A percentile compares a stretch with the other conserved stretches of the same genome.
Evolutionary conservation across 2,113 vertebrate species (phyloP).

Genomic region (Anhinga anhinga): DNA sequence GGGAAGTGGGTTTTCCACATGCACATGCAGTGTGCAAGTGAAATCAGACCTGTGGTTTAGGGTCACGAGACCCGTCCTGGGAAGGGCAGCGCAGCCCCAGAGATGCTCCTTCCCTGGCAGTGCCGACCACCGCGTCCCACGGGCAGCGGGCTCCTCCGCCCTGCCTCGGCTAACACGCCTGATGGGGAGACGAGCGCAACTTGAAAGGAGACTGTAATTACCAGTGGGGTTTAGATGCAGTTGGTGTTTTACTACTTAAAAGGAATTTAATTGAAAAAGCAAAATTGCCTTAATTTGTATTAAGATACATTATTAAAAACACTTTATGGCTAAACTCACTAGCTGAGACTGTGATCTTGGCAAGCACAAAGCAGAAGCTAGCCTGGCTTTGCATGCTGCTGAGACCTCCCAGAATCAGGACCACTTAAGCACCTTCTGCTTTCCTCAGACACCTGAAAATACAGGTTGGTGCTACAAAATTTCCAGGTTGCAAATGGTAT

Average conservation of each 20-base stretch:
- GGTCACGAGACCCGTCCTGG: neutral
- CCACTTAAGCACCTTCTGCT: neutral
- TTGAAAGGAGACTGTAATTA: neutral
- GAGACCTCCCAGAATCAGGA: neutral
- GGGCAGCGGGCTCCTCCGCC: neutral
- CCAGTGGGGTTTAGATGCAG: neutral
- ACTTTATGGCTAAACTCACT: neutral
- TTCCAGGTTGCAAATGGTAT: neutral
- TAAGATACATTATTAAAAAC: conserved; percentile 15
- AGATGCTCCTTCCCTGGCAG: rapidly evolving
- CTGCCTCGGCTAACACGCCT: neutral
- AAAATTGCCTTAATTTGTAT: conserved; percentile 10
- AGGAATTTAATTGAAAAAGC: neutral
- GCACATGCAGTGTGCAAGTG: rapidly evolving
- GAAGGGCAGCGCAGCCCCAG: neutral
- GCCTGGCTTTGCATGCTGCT: neutral
- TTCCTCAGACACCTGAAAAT: neutral
- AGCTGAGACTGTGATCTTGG: neutral
- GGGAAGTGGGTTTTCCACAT: rapidly evolving
- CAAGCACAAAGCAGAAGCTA: neutral
- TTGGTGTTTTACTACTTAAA: neutral
- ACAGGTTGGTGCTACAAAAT: neutral
- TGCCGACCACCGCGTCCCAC: rapidly evolving
- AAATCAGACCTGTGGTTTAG: neutral
- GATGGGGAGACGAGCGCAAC: neutral